Conservation (phyloP, 1,140 invertebrate species). For the Homalodisca vitripennis region DNA sequence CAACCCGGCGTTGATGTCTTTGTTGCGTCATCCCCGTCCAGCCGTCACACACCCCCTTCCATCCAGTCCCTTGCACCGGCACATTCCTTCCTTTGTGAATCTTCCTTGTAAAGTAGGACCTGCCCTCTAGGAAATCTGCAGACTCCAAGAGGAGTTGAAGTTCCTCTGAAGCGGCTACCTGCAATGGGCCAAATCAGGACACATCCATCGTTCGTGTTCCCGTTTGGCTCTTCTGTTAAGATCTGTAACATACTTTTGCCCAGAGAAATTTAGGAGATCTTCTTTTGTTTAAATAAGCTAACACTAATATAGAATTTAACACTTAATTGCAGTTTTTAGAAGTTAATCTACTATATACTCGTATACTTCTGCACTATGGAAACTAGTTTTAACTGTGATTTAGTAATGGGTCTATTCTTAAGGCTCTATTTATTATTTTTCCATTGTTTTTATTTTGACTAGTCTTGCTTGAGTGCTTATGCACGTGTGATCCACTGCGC, state of each 20-base stretch:
- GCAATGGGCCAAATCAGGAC: not conserved
- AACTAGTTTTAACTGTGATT: not conserved
- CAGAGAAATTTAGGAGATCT: too few species aligned
- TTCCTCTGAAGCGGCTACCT: not conserved
- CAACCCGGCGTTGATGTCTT: conserved; percentile 10
- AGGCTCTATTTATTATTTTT: not conserved
- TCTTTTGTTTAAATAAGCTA: too few species aligned
- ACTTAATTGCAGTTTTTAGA: too few species aligned
- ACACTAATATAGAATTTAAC: too few species aligned
- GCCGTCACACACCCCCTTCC: not conserved
- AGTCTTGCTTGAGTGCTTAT: not conserved
- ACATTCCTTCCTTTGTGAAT: not conserved
- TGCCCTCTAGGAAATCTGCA: not conserved
- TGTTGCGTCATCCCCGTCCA: not conserved
- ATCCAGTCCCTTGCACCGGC: not conserved
- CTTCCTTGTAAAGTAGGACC: not conserved
- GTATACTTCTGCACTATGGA: not conserved
- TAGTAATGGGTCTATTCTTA: not conserved
- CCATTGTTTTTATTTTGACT: not conserved
- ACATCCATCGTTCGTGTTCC: not conserved
- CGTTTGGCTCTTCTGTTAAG: too few species aligned
- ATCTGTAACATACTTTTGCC: too few species aligned
- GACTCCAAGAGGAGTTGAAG: not conserved
- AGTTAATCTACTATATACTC: too few species aligned
- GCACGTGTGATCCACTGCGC: not conserved